Base-by-base conservation (phyloP, 2,797 vertebrate species). In the Sebastolobus altivelis region DNA sequence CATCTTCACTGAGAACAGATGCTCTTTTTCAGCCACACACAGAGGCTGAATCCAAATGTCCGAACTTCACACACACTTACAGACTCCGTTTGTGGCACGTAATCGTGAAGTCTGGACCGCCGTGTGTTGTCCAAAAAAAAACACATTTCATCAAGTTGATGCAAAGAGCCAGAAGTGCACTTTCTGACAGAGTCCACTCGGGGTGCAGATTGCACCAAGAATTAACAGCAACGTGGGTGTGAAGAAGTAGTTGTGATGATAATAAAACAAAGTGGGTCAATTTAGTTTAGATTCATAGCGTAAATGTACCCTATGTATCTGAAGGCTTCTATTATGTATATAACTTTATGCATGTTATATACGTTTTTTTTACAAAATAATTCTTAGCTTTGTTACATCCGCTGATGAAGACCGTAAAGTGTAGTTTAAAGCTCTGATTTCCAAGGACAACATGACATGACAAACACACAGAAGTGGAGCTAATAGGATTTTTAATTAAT, bases 1-100 rank as follows among this genome's bases (percentile, higher is more conserved):
- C 10, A 5, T 72, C 54, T n/a, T 76, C 55, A 8, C 46, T 43
- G 38, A 76, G 72, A 67, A 65, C 79, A 82, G 79, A 82, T 66
- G 79, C 66, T 81, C 74, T 81, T 84, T 84, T 77, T 55, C 59
- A 84, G 63, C 63, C 56, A 16, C 38, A 71, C 73, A 14, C 35
- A 38, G n/a, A 56, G 46, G 7, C 62, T 63, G 37, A 31, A 63
- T 76, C 67, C 62, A 67, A 69, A 76, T 56, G 37, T 72, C 62
- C 37, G 1, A 22, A 49, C 54, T 7, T 65, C 40, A 25, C 18
- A 33, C 49, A 73, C 75, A 31, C 61, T 56, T 1, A 5, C 68
- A 77, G 33, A 18, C 74, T 76, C 29, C 7, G 20, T 62, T 38
- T 49, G 63, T 63, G 63, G 69, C 35, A 56, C 58, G 10, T 9